These are phyloP conservation scores for Salvator merianae DNA, from an alignment of 2,113 vertebrate genomes.

Conservation along the genomic window DNA sequence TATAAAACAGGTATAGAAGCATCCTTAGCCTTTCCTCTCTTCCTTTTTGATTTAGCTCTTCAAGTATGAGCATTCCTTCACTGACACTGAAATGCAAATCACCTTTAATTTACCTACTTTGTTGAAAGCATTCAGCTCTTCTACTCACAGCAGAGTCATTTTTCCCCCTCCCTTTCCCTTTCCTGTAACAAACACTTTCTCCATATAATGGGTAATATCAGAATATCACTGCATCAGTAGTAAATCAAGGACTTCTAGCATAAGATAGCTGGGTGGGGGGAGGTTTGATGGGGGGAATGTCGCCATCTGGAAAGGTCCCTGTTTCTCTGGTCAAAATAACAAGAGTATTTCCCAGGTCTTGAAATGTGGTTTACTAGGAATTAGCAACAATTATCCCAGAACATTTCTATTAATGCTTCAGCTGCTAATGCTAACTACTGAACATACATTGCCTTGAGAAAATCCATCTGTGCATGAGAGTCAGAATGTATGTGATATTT, in stretches of 20 bases:
- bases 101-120: background rate
- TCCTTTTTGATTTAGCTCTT: background rate
- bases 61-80: background rate
- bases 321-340: background rate
- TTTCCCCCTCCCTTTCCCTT: background rate
- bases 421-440: background rate
- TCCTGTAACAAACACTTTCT: background rate
- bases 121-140: background rate
- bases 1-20: background rate
- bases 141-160: background rate
- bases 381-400: background rate
- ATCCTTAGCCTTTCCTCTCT: background rate
- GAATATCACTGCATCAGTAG: background rate
- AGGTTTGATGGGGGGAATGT: background rate
- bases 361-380: background rate
- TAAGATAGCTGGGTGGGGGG: background rate
- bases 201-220: background rate
- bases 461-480: background rate
- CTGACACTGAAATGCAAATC: background rate
- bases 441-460: background rate
- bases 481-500: background rate
- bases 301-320: background rate
- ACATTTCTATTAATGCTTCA: background rate
- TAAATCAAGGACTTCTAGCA: background rate
- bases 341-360: background rate